Evolutionary conservation across 2,113 vertebrate genomes (phyloP), one percentile per base, ranked within the genome.

Genomic region (Sander lucioperca): DNA sequence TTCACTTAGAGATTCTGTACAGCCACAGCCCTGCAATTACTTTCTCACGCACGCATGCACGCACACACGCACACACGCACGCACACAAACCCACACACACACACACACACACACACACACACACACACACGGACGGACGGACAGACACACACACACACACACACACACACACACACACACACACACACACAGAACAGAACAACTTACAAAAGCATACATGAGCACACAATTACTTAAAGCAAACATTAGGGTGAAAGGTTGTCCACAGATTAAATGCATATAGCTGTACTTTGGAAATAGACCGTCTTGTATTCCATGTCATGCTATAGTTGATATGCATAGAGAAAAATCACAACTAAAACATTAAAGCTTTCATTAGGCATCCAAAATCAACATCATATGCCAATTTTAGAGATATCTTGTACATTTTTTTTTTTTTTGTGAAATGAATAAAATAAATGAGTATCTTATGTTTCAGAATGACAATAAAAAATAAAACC

Each of bases 291-390:
- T 89, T 91, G 66, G 82, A 93, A 93, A 93, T 73, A 50, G 85
- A 86, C 53, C 72, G 30, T 80, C 77, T 88, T 82, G 77, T 43
- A 53, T 58, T 84, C 89, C 82, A 90, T 92, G 90, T 92, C 85
- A 93, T 92, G 89, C 84, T 89, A 90, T 90, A 91, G 84, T 86
- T 91, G 78, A 92, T 92, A 94, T 95, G 94, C 94, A 95, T 94
- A 94, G 93, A 89, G 80, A 91, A 90, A 91, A 90, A 89, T 87
- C 81, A 91, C 79, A 93, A 87, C 82, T 83, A 89, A 87, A 91
- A 93, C 85, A 90, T 65, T 90, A 92, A 92, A 94, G 90, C 90
- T 93, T 90, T 91, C 72, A 85, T 93, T 82, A 84, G 59, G 85
- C n/a, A 81, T 89, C 89, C 48, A 87, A 91, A 91, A 87, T 91